A percentile compares a stretch with the other conserved stretches of the same genome.
phyloP scores from a whole-genome alignment of 2,797 vertebrate genomes.

The Paratrypauchen microcephalus region DNA sequence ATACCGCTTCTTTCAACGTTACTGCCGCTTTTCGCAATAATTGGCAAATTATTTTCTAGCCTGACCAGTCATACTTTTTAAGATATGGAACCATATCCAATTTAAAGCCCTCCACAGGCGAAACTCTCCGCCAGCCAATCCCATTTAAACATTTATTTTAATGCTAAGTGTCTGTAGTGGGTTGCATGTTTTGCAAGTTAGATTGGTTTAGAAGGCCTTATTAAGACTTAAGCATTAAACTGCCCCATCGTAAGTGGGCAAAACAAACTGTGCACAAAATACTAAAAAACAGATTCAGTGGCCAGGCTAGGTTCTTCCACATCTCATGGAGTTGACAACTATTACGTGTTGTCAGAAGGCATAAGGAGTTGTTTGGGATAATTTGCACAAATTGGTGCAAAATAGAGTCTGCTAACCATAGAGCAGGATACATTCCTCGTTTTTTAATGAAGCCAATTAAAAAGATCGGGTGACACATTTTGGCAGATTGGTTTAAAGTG shows the following conservation, averaged over 20 bases:
- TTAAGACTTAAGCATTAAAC: neutral
- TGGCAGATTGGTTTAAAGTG: constrained; percentile 75
- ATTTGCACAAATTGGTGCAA: constrained; percentile 42
- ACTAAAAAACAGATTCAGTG: neutral
- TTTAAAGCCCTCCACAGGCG: neutral
- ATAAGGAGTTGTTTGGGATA: constrained; percentile 16
- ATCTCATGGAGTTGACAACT: constrained; percentile 25
- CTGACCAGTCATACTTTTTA: neutral
- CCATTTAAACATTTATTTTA: neutral
- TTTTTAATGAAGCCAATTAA: constrained; percentile 37
- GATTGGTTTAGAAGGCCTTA: neutral
- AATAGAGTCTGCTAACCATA: constrained; percentile 36
- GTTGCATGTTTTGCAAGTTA: neutral
- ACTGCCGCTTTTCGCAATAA: constrained; percentile 43
- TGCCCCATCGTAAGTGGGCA: neutral
- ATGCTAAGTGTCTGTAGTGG: neutral
- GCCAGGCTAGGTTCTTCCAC: constrained; percentile 21
- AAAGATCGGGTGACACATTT: constrained; percentile 50
- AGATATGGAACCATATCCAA: neutral
- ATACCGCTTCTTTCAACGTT: constrained; percentile 18
- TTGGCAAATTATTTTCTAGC: constrained; percentile 12
- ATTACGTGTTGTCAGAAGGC: constrained; percentile 22
- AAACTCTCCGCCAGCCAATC: neutral
- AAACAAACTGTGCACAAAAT: neutral
- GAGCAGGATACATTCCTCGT: constrained; percentile 54